phyloP scores from a whole-genome alignment of 2,888 invertebrate genomes.

The Zonitis immaculata region DNA sequence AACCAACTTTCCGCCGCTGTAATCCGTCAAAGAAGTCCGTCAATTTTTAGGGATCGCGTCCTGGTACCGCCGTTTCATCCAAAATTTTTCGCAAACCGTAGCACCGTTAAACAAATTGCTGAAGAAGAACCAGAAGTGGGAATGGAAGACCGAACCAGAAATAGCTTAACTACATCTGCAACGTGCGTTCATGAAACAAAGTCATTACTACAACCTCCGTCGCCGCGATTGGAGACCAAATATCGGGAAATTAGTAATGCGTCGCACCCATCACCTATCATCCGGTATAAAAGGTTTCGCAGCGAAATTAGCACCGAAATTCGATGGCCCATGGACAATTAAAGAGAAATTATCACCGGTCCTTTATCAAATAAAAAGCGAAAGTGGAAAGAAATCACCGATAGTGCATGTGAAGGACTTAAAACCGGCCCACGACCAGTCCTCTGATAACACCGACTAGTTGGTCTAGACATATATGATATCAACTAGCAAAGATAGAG shows the following conservation, averaged over 20 bases:
- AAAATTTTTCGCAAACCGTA: not conserved
- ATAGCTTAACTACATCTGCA: too few species aligned
- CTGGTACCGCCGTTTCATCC: constrained; percentile 1
- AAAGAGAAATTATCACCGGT: not conserved
- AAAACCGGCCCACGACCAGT: not conserved
- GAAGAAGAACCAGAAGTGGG: constrained; percentile 1
- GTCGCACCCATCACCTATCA: too few species aligned
- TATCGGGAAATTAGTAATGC: not conserved
- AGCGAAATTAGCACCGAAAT: not conserved
- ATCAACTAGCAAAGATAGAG: too few species aligned
- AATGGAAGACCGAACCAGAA: not conserved
- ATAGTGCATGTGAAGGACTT: not conserved
- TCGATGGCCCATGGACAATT: not conserved
- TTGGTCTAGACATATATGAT: too few species aligned
- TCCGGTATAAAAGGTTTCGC: too few species aligned
- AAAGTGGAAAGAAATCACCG: not conserved
- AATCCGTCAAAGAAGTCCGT: not conserved
- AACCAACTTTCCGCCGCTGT: not conserved
- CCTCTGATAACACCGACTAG: too few species aligned
- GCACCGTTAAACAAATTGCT: not conserved
- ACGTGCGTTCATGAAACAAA: too few species aligned
- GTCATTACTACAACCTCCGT: too few species aligned
- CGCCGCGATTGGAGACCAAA: too few species aligned
- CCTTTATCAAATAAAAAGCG: not conserved
- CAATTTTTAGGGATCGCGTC: constrained; percentile 2